Conservation (phyloP, 2,888 invertebrate species). For the Pyrgus malvae region DNA sequence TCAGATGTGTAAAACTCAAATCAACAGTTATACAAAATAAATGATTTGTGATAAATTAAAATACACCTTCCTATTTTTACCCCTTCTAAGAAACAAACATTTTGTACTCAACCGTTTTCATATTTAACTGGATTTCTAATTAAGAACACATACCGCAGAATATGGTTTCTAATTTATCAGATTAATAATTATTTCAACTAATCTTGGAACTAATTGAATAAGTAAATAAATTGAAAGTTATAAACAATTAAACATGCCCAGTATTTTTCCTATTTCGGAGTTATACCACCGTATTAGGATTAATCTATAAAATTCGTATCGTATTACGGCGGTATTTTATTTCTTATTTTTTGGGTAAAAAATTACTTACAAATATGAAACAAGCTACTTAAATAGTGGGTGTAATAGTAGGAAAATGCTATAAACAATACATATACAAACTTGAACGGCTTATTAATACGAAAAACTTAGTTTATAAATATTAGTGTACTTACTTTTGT, state of each 20-base stretch:
- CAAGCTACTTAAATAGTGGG: not conserved
- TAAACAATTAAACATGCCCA: not conserved
- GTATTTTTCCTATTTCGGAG: slow-evolving; percentile 3
- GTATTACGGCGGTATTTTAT: slow-evolving; percentile 1
- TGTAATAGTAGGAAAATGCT: not conserved
- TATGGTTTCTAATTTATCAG: not conserved
- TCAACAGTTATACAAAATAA: slow-evolving; percentile 1
- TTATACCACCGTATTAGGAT: slow-evolving; percentile 1
- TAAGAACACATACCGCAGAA: slow-evolving; percentile 1
- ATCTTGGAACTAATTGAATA: not conserved
- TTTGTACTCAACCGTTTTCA: not conserved
- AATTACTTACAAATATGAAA: not conserved
- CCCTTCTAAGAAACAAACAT: not conserved
- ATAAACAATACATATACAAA: not conserved
- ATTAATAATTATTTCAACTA: slow-evolving; percentile 2
- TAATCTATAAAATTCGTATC: too few species aligned
- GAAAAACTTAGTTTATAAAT: slow-evolving; percentile 4
- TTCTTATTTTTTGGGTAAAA: not conserved
- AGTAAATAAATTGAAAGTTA: not conserved
- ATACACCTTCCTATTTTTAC: not conserved
- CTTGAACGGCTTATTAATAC: not conserved
- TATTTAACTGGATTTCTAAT: slow-evolving; percentile 2
- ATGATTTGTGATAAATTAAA: slow-evolving; percentile 3
- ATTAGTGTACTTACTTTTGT: slow-evolving; percentile 27
- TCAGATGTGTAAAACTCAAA: not conserved